phyloP scores from a whole-genome alignment of 2,113 vertebrate species.

The Tringa solitaria region DNA sequence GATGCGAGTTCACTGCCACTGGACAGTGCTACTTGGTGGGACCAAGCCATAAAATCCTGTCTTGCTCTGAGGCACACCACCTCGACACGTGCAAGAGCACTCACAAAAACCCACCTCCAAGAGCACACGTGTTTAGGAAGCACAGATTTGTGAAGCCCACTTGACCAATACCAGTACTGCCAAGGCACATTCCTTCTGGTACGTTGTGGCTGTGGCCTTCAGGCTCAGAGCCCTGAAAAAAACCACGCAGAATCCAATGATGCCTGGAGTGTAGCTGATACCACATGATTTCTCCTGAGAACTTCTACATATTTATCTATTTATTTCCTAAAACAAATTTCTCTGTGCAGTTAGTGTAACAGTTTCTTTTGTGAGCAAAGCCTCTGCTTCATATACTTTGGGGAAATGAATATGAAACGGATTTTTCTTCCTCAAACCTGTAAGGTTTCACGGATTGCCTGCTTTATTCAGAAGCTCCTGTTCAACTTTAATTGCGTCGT shows the following conservation, averaged over 20 bases:
- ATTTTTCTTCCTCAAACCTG: neutral
- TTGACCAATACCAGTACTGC: neutral
- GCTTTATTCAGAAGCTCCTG: neutral
- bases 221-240: neutral
- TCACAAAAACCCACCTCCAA: neutral
- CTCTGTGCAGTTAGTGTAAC: rapidly evolving
- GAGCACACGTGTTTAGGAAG: neutral
- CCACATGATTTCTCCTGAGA: neutral
- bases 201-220: rapidly evolving
- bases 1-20: neutral
- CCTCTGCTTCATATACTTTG: neutral
- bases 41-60: neutral
- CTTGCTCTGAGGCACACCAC: neutral
- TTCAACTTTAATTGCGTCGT: conserved; percentile 27
- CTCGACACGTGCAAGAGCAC: rapidly evolving
- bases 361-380: neutral
- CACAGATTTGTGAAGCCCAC: neutral
- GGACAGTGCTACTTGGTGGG: neutral
- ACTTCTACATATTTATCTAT: neutral
- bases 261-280: neutral
- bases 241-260: rapidly evolving
- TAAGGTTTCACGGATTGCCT: neutral
- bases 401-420: neutral
- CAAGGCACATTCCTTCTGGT: rapidly evolving
- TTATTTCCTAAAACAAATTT: neutral